Evolutionary conservation across 1,140 invertebrate species (phyloP).

Genomic region (Drosophila lowei): DNA sequence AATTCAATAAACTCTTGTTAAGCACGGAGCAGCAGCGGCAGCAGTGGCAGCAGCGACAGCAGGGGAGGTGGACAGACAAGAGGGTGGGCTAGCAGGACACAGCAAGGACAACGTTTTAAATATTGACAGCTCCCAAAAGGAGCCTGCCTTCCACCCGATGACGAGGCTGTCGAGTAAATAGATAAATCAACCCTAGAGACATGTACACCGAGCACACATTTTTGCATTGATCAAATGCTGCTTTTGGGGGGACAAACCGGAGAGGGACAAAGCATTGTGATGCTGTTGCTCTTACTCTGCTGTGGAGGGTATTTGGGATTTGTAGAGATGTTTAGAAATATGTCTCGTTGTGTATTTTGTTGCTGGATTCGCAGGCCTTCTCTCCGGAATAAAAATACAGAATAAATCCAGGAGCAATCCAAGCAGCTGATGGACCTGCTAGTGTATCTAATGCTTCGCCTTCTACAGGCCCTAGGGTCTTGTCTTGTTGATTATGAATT

Average conservation of each 20-base stretch:
- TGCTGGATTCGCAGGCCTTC: too few relatives aligned
- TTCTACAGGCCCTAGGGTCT: too few relatives aligned
- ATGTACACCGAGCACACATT: conserved; percentile 63
- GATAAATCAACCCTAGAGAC: conserved; percentile 81
- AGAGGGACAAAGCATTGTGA: conserved; percentile 54
- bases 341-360: too few relatives aligned
- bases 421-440: too few relatives aligned
- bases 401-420: too few relatives aligned
- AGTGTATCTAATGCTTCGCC: too few relatives aligned
- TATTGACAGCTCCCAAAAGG: conserved; percentile 67
- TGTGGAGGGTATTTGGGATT: neutral
- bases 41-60: neutral
- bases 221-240: conserved; percentile 75
- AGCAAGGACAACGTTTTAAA: conserved; percentile 78
- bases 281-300: conserved; percentile 54
- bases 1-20: conserved; percentile 82
- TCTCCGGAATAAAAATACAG: too few relatives aligned
- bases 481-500: neutral
- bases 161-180: conserved; percentile 69
- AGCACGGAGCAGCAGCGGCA: conserved; percentile 57
- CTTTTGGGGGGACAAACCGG: conserved; percentile 8
- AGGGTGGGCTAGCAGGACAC: conserved; percentile 28
- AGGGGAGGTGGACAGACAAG: too few relatives aligned
- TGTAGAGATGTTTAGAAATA: too few relatives aligned
- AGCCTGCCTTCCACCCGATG: conserved; percentile 13